These are phyloP conservation scores for Andrena chrysosceles DNA, from an alignment of 2,888 invertebrate genomes.

Conservation along the genomic window DNA sequence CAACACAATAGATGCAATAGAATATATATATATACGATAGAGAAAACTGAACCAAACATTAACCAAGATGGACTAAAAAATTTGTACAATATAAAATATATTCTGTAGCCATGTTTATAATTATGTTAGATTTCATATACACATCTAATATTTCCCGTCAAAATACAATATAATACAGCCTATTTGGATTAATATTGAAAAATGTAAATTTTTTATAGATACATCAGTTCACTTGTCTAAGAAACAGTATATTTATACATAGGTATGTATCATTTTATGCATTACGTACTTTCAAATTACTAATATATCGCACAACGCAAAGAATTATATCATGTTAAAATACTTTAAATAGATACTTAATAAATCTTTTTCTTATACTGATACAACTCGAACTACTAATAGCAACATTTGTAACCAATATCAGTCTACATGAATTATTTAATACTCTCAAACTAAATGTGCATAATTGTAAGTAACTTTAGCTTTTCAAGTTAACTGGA, in stretches of 20 bases:
- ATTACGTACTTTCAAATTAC: constrained; percentile 27
- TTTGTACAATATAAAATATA: background rate
- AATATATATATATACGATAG: background rate
- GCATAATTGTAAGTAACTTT: background rate
- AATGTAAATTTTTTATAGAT: background rate
- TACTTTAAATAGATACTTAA: too few relatives aligned
- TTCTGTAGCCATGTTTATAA: background rate
- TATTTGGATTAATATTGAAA: background rate
- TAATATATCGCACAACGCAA: background rate
- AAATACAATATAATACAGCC: background rate
- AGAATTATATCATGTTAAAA: background rate
- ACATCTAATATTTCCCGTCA: background rate
- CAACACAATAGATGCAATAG: constrained; percentile 3
- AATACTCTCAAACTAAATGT: background rate
- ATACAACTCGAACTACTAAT: background rate
- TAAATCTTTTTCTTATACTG: too few relatives aligned
- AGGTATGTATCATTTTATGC: background rate
- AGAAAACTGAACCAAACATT: constrained; percentile 6
- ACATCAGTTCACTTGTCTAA: constrained; percentile 24
- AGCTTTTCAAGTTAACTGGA: background rate
- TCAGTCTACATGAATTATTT: background rate
- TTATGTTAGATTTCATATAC: background rate
- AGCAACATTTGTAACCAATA: background rate
- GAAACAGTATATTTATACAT: constrained; percentile 29
- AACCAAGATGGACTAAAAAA: background rate